phyloP scores from a whole-genome alignment of 1,140 invertebrate species.

The Oscheius sp. region DNA sequence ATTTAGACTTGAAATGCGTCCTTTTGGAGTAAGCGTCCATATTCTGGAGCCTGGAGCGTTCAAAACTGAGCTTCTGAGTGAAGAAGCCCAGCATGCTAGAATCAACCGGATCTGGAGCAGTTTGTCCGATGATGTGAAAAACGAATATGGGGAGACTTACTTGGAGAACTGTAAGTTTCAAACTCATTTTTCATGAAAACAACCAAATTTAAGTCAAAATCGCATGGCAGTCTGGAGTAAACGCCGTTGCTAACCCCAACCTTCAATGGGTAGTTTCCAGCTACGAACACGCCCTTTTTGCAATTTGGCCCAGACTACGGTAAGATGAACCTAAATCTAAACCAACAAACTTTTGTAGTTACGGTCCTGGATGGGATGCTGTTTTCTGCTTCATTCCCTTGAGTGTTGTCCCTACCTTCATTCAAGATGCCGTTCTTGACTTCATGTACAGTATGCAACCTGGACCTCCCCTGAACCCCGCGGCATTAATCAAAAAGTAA shows the following conservation, averaged over 20 bases:
- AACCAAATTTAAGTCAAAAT: slow-evolving; percentile 44
- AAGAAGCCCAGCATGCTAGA: slow-evolving; percentile 38
- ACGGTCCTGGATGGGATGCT: slow-evolving; percentile 51
- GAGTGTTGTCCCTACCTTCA: slow-evolving; percentile 34
- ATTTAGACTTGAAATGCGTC: slow-evolving; percentile 44
- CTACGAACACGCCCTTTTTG: slow-evolving; percentile 57
- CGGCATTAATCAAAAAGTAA: slow-evolving; percentile 7
- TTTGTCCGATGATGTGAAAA: slow-evolving; percentile 38
- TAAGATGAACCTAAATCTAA: slow-evolving; percentile 40
- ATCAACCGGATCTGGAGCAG: slow-evolving; percentile 46
- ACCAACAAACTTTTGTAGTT: slow-evolving; percentile 1
- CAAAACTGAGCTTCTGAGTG: slow-evolving; percentile 50
- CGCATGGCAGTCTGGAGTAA: slow-evolving; percentile 36
- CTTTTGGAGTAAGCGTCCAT: slow-evolving; percentile 53
- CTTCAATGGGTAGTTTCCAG: slow-evolving; percentile 54
- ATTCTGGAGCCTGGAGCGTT: slow-evolving; percentile 61
- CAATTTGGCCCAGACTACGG: slow-evolving; percentile 47
- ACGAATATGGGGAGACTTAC: slow-evolving; percentile 57
- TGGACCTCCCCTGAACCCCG: slow-evolving; percentile 25
- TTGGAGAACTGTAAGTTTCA: slow-evolving; percentile 52
- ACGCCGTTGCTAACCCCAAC: slow-evolving; percentile 36
- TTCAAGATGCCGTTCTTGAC: slow-evolving; percentile 23
- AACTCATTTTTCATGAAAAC: neutral
- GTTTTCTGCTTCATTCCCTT: slow-evolving; percentile 53
- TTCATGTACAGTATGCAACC: slow-evolving; percentile 17